Evolutionary conservation across 2,113 vertebrate species (phyloP).

Genomic region (Albula glossodonta): DNA sequence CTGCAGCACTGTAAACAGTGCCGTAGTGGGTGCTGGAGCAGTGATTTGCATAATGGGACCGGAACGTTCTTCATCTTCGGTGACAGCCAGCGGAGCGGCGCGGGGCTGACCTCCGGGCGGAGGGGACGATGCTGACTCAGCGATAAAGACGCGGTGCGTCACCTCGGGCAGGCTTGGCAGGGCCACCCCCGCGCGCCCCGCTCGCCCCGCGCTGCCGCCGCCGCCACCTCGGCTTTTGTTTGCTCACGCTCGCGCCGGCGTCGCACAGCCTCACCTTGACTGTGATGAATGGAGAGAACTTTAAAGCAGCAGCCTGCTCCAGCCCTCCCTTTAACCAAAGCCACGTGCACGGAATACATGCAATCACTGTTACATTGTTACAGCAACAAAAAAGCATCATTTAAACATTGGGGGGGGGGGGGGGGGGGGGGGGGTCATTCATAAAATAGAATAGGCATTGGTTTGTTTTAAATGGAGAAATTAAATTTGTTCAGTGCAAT

Average conservation of each 20-base stretch:
- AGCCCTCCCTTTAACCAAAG: too few species aligned
- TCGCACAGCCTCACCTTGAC: neutral
- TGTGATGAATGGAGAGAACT: neutral
- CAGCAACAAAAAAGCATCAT: too few species aligned
- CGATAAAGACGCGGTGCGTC: neutral
- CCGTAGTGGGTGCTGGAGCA: too few species aligned
- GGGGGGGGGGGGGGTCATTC: neutral
- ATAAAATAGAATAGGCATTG: slow-evolving; percentile 11
- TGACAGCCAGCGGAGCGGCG: slow-evolving; percentile 33
- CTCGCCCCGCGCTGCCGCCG: slow-evolving; percentile 1
- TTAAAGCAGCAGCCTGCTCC: neutral
- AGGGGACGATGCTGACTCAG: slow-evolving; percentile 26
- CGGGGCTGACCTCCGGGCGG: slow-evolving; percentile 20
- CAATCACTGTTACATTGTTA: too few species aligned
- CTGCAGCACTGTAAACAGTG: too few species aligned
- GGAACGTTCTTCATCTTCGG: slow-evolving; percentile 32
- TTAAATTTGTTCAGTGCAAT: slow-evolving; percentile 14
- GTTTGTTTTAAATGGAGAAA: neutral
- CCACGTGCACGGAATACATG: too few species aligned
- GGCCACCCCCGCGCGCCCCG: slow-evolving; percentile 25
- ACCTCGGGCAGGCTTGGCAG: slow-evolving; percentile 21
- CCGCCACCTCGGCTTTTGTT: slow-evolving; percentile 4
- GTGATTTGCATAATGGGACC: too few species aligned
- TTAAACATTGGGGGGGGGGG: too few species aligned
- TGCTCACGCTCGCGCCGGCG: slow-evolving; percentile 10